These are phyloP conservation scores for Tipula vernalis DNA, from an alignment of 2,888 invertebrate species.

Conservation along the genomic window DNA sequence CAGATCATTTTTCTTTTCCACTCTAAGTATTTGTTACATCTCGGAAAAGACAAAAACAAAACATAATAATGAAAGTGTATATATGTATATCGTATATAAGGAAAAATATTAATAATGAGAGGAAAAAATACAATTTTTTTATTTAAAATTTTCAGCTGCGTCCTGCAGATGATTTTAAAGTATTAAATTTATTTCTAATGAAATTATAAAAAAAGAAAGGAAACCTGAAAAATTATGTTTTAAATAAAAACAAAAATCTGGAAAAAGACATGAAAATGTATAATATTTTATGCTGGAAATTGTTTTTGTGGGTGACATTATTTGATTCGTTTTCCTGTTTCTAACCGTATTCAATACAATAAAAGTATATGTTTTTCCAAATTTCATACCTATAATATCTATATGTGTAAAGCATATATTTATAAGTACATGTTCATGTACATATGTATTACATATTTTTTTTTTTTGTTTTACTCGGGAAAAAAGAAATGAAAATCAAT, in stretches of 20 bases:
- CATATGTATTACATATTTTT: neutral
- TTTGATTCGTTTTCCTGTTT: neutral
- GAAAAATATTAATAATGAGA: neutral
- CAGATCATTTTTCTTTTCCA: slow-evolving; percentile 4
- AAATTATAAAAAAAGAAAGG: neutral
- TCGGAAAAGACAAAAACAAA: neutral
- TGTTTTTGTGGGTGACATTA: neutral
- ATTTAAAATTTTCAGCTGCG: neutral
- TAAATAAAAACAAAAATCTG: neutral
- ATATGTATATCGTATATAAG: neutral
- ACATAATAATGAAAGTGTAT: neutral
- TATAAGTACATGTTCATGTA: neutral
- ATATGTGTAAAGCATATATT: neutral
- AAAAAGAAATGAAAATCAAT: neutral
- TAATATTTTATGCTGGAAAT: neutral
- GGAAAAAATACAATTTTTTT: neutral
- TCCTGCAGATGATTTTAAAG: slow-evolving; percentile 4
- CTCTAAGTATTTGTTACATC: neutral
- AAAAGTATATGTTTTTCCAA: neutral
- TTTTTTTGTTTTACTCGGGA: neutral
- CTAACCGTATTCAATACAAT: neutral
- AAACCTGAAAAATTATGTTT: neutral
- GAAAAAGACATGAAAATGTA: neutral
- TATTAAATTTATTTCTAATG: neutral
- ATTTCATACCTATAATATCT: neutral